Evolutionary conservation across 2,888 invertebrate genomes (phyloP), one percentile per base, ranked within the genome.

Genomic region (Elegia similella): DNA sequence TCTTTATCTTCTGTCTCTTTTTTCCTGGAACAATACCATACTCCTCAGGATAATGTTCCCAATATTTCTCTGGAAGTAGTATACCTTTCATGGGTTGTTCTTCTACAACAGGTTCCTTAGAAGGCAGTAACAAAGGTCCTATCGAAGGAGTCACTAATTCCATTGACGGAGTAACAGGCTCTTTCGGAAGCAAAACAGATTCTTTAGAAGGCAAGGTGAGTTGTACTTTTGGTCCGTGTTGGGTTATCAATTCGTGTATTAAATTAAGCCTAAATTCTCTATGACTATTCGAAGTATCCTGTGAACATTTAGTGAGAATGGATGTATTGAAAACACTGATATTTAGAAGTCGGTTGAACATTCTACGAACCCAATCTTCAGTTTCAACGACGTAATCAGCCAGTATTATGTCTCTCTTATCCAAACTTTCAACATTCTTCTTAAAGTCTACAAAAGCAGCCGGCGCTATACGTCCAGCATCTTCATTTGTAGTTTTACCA

Each of bases 371-470:
- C 29, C 47, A 47, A n/a, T 29, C 29, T 46, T 47, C 29, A 29
- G 29, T n/a, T 29, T 47, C 47, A 30, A 47, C n/a, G 2, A n/a
- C n/a, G 12, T 47, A 47, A 13, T 47, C 47, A 29, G 47, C 47
- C 2, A 47, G n/a, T 7, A 47, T 47, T 7, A 30, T 2, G 29
- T 47, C 43, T 16, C 47, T 47, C n/a, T 29, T 29, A 13, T 29
- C 47, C 29, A 47, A 47, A 30, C 47, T 30, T 29, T 29, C 29
- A n/a, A 47, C 47, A 30, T 29, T 47, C 7, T 29, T 47, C 29
- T 30, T 47, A 29, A 30, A 47, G 29, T 47, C 47, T 6, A 47
- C 47, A 47, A 47, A 47, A 7, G 47, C 47, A 6, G n/a, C n/a
- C 6, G 47, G 47, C 29, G 47, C 47, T 29, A 6, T 23, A 12